Percentiles rank a stretch among this genome's conserved stretches.
These are phyloP conservation scores for Drosophila stalkeri DNA, from an alignment of 2,888 invertebrate genomes.

Conservation along the genomic window DNA sequence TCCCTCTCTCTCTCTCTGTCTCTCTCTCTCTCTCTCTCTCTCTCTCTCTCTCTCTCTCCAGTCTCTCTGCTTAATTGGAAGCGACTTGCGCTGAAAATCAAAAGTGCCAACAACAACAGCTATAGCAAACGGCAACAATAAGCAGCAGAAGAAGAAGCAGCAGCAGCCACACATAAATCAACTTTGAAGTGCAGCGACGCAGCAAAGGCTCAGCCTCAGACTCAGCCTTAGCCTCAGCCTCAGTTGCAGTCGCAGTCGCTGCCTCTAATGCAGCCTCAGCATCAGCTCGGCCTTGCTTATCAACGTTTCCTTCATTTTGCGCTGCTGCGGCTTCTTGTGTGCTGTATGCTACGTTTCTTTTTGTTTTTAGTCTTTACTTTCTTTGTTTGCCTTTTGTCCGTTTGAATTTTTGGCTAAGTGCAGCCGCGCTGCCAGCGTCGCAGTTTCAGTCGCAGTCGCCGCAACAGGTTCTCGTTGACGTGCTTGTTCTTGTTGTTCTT, in stretches of 20 bases:
- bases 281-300: conserved; percentile 72
- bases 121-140: conserved; percentile 30
- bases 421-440: conserved; percentile 26
- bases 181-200: conserved; percentile 76
- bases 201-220: conserved; percentile 20
- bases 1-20: conserved; percentile 4
- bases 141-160: conserved; percentile 24
- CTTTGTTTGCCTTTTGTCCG: conserved; percentile 70
- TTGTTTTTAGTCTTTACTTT: conserved; percentile 68
- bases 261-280: not conserved
- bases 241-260: not conserved
- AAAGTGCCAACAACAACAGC: conserved; percentile 68
- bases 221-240: conserved; percentile 14
- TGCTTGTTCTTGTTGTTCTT: conserved; percentile 41
- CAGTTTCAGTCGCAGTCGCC: conserved; percentile 43
- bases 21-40: not conserved
- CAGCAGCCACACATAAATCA: conserved; percentile 66
- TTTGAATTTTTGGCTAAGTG: conserved; percentile 72
- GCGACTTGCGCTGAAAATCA: conserved; percentile 73
- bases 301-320: conserved; percentile 63
- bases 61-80: conserved; percentile 65
- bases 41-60: not conserved
- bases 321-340: conserved; percentile 24
- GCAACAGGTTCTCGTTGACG: conserved; percentile 69
- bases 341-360: conserved; percentile 57